These are phyloP conservation scores for Nannoperca australis DNA, from an alignment of 2,797 vertebrate genomes.

Conservation along the genomic window DNA sequence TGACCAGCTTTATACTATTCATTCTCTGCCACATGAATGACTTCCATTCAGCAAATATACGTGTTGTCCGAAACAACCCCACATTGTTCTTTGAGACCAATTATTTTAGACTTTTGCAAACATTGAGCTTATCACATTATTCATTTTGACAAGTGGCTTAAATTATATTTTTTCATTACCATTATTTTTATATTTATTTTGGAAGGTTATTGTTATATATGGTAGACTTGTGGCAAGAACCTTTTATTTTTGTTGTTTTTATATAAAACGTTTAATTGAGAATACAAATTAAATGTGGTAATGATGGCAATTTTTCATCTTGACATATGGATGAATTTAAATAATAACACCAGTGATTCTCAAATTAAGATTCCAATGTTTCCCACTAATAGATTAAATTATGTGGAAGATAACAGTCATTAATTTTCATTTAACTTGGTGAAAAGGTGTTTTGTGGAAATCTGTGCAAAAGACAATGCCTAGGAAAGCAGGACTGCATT, in stretches of 20 bases:
- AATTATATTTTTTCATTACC: slow-evolving; percentile 4
- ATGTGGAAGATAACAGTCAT: slow-evolving; percentile 62
- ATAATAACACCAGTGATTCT: slow-evolving; percentile 47
- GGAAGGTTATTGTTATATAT: neutral
- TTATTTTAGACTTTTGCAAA: slow-evolving; percentile 49
- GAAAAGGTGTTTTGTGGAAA: slow-evolving; percentile 34
- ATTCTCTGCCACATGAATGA: slow-evolving; percentile 5
- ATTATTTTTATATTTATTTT: slow-evolving; percentile 1
- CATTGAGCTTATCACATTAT: slow-evolving; percentile 38
- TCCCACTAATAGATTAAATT: slow-evolving; percentile 51
- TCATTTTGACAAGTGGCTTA: slow-evolving; percentile 44
- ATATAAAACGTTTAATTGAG: slow-evolving; percentile 8
- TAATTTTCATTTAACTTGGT: slow-evolving; percentile 59
- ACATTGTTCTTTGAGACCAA: slow-evolving; percentile 59
- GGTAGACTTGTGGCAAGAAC: slow-evolving; percentile 4
- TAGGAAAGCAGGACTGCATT: slow-evolving; percentile 27
- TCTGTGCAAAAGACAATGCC: slow-evolving; percentile 19
- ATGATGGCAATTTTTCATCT: slow-evolving; percentile 59
- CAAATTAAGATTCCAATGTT: slow-evolving; percentile 50
- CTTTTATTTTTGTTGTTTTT: neutral
- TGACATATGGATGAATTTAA: slow-evolving; percentile 58
- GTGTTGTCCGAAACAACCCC: slow-evolving; percentile 21
- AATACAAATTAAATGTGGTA: slow-evolving; percentile 52
- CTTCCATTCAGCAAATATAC: slow-evolving; percentile 17
- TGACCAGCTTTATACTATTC: slow-evolving; percentile 17